Conservation (phyloP, 2,113 vertebrate species). For the Jaculus jaculus region DNA sequence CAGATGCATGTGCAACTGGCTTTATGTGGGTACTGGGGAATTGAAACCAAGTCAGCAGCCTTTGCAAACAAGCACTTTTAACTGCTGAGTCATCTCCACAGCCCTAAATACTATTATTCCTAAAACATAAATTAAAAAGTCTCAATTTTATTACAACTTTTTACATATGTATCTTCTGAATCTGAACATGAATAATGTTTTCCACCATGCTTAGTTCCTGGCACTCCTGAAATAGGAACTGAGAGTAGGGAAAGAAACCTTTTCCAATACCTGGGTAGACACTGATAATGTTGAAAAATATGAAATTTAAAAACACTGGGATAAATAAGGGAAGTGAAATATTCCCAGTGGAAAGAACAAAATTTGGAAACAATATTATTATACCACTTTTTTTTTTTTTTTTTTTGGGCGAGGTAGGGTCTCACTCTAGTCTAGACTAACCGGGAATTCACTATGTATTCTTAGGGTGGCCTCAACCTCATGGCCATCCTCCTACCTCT, state of each 20-base stretch:
- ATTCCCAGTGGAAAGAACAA: slow-evolving; percentile 57
- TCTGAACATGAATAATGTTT: slow-evolving; percentile 39
- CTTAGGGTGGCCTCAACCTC: no score
- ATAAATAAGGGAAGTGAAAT: slow-evolving; percentile 71
- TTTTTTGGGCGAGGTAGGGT: no score
- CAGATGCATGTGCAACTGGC: no score
- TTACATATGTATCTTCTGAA: slow-evolving; percentile 37
- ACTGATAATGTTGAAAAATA: slow-evolving; percentile 69
- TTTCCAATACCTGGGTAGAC: slow-evolving; percentile 59
- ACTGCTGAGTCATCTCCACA: no score
- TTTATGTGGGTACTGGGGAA: no score
- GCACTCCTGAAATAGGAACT: slow-evolving; percentile 37
- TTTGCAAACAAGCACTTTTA: no score
- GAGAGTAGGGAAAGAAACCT: neutral
- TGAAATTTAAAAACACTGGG: slow-evolving; percentile 33
- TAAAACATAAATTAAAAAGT: slow-evolving; percentile 33
- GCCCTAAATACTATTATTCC: slow-evolving; percentile 43
- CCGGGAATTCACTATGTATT: no score
- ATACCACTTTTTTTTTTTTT: slow-evolving; percentile 41
- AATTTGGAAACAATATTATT: slow-evolving; percentile 47
- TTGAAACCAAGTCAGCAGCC: no score
- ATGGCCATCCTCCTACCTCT: no score
- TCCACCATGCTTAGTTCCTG: slow-evolving; percentile 5
- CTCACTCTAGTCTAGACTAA: no score
- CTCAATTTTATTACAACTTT: slow-evolving; percentile 45